Evolutionary conservation across 2,797 vertebrate species (phyloP).

Genomic region (Notamacropus eugenii): DNA sequence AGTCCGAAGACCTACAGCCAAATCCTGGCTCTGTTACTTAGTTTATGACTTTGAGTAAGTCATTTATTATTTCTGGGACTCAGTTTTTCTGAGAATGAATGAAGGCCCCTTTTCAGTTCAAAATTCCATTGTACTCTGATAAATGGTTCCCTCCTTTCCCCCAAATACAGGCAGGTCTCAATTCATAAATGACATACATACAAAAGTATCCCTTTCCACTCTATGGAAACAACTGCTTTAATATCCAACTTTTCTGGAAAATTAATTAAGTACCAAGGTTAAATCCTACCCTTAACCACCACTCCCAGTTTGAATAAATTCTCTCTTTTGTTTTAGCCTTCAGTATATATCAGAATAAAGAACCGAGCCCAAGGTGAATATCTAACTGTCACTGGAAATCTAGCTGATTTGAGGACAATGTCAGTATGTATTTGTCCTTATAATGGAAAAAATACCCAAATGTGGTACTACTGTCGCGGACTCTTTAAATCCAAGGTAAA

Average conservation of each 20-base stretch:
- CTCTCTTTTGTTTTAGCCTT: conserved; percentile 79
- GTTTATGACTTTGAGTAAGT: not conserved
- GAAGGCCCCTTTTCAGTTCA: not conserved
- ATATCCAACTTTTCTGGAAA: not conserved
- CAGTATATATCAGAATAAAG: conserved; percentile 86
- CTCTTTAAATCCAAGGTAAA: conserved; percentile 90
- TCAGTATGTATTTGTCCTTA: conserved; percentile 83
- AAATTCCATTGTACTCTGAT: not conserved
- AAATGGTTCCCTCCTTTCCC: not conserved
- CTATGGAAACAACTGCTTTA: not conserved
- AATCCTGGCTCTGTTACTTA: not conserved
- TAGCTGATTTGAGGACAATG: conserved; percentile 77
- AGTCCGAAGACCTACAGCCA: not conserved
- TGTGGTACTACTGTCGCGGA: conserved; percentile 88
- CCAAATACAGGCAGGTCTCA: not conserved
- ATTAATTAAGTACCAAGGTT: not conserved
- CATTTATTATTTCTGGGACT: not conserved
- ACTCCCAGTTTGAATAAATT: not conserved
- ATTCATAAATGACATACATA: not conserved
- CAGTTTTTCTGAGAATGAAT: not conserved
- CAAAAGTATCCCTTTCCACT: not conserved
- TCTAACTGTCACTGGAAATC: conserved; percentile 83
- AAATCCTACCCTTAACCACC: not conserved
- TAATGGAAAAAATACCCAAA: conserved; percentile 83
- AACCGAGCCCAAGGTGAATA: conserved; percentile 85